Evolutionary conservation across 2,797 vertebrate species (phyloP), one percentile per base, ranked within the genome.

Genomic region (Todus mexicanus): DNA sequence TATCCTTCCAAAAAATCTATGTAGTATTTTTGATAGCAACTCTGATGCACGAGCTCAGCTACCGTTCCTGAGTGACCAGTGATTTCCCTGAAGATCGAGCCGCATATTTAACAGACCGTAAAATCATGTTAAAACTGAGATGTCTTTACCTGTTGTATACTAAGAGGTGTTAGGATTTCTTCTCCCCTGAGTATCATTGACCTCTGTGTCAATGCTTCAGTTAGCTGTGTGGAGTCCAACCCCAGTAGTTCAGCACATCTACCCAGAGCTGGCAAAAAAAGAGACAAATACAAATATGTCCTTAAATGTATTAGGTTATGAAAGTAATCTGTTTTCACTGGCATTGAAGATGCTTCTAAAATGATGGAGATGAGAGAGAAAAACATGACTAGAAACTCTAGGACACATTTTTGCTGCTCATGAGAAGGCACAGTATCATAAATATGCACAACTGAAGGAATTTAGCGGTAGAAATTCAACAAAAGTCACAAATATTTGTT

Each of bases 141-240:
- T 53, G 74, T 21, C 25, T 53, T 96, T 96, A 99, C 99, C 99
- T 99, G 99, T 18, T 99, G 98, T 71, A 99, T 97, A 6, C 97
- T 99, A 79, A 99, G 99, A 29, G 99, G 99, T 1, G 99, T 99
- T 94, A 98, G 98, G 97, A 99, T 99, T 98, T 99, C 98, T 96
- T 99, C 99, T 51, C 99, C 99, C 96, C 99, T 97, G 96, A 99
- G 99, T 97, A 99, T 99, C 99, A 99, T 99, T 7, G 99, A 99
- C 76, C 98, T 98, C 93, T 99, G 99, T 7, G 99, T 99, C 94
- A 99, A 96, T 1, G 98, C 98, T 83, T 99, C 99, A 0, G 98
- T 98, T 85, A 99, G 97, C 95, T 98, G 98, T 4, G 97, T 97
- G 4, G 98, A 97, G 97, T 99, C 99, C 98, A 99, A 96, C 19